Conservation (phyloP, 2,797 vertebrate genomes). For the Sebastes hubbsi region DNA sequence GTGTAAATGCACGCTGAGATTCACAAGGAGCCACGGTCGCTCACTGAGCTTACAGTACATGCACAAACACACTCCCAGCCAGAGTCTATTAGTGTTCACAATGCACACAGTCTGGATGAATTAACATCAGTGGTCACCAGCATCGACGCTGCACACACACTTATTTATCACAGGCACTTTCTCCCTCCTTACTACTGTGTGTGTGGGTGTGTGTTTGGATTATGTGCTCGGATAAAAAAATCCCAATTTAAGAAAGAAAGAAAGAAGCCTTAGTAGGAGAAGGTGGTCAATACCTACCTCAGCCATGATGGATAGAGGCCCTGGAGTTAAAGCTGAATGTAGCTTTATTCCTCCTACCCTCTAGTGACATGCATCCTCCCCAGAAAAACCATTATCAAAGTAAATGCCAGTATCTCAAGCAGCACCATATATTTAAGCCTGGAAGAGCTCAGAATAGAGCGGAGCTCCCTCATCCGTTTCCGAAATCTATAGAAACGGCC, state of each 20-base stretch:
- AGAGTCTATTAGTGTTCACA: constrained; percentile 70
- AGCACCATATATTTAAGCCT: constrained; percentile 41
- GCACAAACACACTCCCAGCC: constrained; percentile 55
- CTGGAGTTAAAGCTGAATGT: constrained; percentile 53
- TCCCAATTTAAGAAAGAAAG: not conserved
- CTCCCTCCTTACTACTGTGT: constrained; percentile 2
- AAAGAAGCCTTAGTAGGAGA: not conserved
- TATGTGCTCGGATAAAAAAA: not conserved
- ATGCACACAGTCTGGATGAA: constrained; percentile 60
- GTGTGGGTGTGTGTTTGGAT: not conserved
- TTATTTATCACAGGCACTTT: constrained; percentile 44
- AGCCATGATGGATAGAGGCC: constrained; percentile 57
- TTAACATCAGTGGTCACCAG: constrained; percentile 62
- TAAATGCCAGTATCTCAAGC: constrained; percentile 39
- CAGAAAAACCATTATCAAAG: constrained; percentile 56
- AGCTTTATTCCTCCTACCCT: constrained; percentile 49
- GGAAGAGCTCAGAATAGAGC: constrained; percentile 9
- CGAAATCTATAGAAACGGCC: constrained; percentile 27
- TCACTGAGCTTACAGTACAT: constrained; percentile 44
- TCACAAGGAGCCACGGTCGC: constrained; percentile 9
- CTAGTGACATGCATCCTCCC: constrained; percentile 52
- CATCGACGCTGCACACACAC: constrained; percentile 35
- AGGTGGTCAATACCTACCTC: constrained; percentile 56
- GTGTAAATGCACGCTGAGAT: constrained; percentile 38
- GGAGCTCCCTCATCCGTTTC: constrained; percentile 13